Evolutionary conservation across 2,888 invertebrate species (phyloP).

Genomic region (Schrankia costaestrigalis): DNA sequence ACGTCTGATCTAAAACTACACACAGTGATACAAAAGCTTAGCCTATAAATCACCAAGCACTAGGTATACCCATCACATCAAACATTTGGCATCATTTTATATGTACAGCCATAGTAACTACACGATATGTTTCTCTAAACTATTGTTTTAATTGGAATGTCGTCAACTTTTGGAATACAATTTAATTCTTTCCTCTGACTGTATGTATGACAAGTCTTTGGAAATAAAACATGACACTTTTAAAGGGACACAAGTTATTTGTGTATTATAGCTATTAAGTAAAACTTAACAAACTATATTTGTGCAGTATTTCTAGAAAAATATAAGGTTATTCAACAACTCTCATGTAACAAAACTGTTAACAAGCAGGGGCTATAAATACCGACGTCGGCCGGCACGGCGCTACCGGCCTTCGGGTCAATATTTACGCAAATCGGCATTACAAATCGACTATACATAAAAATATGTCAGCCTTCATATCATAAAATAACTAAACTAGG

Average conservation of each 20-base stretch:
- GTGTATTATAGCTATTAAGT: too few species aligned
- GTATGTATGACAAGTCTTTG: too few species aligned
- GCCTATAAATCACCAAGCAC: too few species aligned
- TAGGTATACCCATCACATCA: too few species aligned
- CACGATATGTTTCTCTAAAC: slow-evolving; percentile 8
- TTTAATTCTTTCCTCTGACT: too few species aligned
- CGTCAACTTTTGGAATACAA: too few species aligned
- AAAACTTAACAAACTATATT: not conserved
- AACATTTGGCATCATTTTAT: slow-evolving; percentile 25
- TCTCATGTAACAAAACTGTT: slow-evolving; percentile 29
- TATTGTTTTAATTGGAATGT: slow-evolving; percentile 16
- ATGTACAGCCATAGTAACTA: not conserved
- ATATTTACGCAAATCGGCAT: slow-evolving; percentile 33
- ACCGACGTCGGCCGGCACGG: slow-evolving; percentile 31
- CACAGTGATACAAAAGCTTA: too few species aligned
- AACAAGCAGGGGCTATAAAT: slow-evolving; percentile 41
- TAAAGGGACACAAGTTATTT: too few species aligned
- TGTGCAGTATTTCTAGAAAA: not conserved
- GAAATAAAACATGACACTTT: too few species aligned
- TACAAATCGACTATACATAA: slow-evolving; percentile 21
- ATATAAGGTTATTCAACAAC: slow-evolving; percentile 15
- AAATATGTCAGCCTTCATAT: slow-evolving; percentile 12
- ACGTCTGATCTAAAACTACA: too few species aligned
- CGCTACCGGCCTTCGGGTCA: slow-evolving; percentile 39
- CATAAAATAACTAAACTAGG: too few species aligned